phyloP scores from a whole-genome alignment of 2,888 invertebrate species.

The Tanypteryx hageni region DNA sequence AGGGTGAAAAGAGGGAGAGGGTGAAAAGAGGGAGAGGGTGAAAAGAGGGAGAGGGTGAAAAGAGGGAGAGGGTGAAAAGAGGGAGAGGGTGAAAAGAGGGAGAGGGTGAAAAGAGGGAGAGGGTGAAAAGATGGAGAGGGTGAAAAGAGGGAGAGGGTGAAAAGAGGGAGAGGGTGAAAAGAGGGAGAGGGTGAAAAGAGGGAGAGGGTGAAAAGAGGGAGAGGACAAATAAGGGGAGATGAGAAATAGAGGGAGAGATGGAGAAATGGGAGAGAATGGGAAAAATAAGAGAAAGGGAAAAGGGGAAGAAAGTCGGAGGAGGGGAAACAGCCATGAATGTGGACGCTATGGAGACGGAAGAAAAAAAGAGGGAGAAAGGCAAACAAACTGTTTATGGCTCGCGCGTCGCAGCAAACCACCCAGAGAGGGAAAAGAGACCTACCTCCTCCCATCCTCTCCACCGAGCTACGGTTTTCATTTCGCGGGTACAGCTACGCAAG shows the following conservation, averaged over 20 bases:
- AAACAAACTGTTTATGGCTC: conserved; percentile 12
- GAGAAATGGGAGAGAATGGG: too few species aligned
- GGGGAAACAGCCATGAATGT: not conserved
- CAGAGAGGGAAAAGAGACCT: not conserved
- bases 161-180: not conserved
- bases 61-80: too few species aligned
- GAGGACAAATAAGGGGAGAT: too few species aligned
- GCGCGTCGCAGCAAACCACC: not conserved
- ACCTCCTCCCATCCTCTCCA: not conserved
- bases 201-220: too few species aligned
- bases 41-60: too few species aligned
- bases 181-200: not conserved
- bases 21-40: too few species aligned
- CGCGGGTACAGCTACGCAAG: not conserved
- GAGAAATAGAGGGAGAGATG: too few species aligned
- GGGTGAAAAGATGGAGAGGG: not conserved
- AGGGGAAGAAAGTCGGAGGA: not conserved
- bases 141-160: not conserved
- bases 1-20: not conserved
- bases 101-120: not conserved
- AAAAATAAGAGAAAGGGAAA: too few species aligned
- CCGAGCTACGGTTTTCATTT: conserved; percentile 49
- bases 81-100: too few species aligned
- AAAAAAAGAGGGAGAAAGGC: not conserved
- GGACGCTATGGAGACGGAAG: not conserved